Conservation (phyloP, 1,140 invertebrate genomes). For the Mizuhopecten yessoensis region DNA sequence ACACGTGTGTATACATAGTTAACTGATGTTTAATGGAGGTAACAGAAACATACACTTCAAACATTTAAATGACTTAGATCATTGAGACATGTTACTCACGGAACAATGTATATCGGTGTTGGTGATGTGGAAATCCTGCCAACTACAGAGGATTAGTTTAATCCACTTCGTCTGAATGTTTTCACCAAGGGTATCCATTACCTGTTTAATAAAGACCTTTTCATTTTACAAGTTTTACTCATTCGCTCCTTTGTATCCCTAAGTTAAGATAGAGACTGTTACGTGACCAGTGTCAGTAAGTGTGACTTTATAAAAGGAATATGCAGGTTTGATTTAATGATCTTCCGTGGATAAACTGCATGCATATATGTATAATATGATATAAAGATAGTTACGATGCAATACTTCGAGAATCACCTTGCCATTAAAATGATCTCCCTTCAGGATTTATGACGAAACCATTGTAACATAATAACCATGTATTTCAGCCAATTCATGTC, state of each 20-base stretch:
- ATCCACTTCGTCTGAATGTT: not conserved
- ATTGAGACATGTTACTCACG: not conserved
- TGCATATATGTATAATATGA: too few species aligned
- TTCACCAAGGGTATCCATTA: not conserved
- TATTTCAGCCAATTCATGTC: too few species aligned
- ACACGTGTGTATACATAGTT: too few species aligned
- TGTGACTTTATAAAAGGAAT: not conserved
- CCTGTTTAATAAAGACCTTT: constrained; percentile 1
- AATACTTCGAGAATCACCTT: too few species aligned
- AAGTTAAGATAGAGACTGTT: not conserved
- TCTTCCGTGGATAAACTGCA: too few species aligned
- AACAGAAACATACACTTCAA: too few species aligned
- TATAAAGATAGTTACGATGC: too few species aligned
- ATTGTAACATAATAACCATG: too few species aligned
- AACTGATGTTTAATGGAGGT: too few species aligned
- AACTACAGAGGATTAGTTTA: not conserved
- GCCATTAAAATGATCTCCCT: too few species aligned
- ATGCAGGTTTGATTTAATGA: too few species aligned
- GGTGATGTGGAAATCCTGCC: not conserved
- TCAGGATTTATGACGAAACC: too few species aligned
- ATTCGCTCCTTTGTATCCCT: not conserved
- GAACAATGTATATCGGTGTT: not conserved
- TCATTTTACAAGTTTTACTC: not conserved
- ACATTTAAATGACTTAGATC: not conserved
- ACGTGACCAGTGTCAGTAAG: not conserved